Evolutionary conservation across 35 echinoderm and acorn worm species (phyloP).

Genomic region (Holothuria glaberrima): DNA sequence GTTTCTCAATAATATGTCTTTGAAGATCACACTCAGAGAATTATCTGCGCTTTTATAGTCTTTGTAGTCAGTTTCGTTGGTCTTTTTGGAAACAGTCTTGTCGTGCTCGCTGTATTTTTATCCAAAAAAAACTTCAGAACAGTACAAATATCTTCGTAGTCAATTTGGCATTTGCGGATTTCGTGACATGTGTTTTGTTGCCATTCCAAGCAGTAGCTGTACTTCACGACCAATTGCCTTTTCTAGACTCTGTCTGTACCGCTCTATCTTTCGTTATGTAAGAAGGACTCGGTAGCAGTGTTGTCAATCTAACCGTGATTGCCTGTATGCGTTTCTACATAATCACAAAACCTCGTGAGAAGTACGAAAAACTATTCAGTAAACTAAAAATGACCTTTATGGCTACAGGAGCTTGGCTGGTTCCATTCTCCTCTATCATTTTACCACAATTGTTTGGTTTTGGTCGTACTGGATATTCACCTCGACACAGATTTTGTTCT

Average conservation of each 20-base stretch:
- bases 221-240: conserved; percentile 58
- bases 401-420: conserved; percentile 47
- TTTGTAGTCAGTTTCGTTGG: conserved; percentile 30
- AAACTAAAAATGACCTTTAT: conserved; percentile 34
- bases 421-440: conserved; percentile 22
- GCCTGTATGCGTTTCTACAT: conserved; percentile 43
- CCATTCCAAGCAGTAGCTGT: conserved; percentile 40
- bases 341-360: conserved; percentile 41
- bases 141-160: conserved; percentile 79
- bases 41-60: background rate
- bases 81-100: conserved; percentile 44
- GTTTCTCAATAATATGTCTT: background rate
- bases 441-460: conserved; percentile 54
- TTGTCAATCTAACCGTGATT: conserved; percentile 59
- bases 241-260: conserved; percentile 26
- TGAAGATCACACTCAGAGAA: conserved; percentile 16
- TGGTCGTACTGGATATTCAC: conserved; percentile 61
- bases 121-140: conserved; percentile 74
- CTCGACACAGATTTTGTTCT: conserved; percentile 55
- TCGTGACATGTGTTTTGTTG: conserved; percentile 29
- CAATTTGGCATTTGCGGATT: conserved; percentile 65
- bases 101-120: conserved; percentile 60
- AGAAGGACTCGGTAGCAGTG: conserved; percentile 20
- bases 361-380: conserved; percentile 44
- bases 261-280: conserved; percentile 19